Conservation (phyloP, 2,888 invertebrate species). For the Tubulanus polymorphus region DNA sequence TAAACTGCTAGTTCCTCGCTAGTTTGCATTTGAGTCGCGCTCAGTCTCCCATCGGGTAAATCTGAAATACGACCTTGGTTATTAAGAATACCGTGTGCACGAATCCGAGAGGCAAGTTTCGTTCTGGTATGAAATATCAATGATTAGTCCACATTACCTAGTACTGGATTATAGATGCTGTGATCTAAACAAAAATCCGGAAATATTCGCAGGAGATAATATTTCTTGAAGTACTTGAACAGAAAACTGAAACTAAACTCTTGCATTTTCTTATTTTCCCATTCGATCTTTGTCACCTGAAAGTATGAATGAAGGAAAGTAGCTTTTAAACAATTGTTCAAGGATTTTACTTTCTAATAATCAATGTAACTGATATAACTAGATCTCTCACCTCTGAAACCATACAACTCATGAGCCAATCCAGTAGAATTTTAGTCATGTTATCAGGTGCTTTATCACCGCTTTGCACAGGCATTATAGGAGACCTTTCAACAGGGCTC, state of each 20-base stretch:
- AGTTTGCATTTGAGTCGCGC: too few relatives aligned
- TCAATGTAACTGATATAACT: too few relatives aligned
- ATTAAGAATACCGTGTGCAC: too few relatives aligned
- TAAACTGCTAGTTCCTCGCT: slow-evolving; percentile 66
- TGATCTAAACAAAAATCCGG: slow-evolving; percentile 65
- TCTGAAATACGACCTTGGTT: neutral
- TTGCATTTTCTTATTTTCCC: slow-evolving; percentile 77
- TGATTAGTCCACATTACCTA: slow-evolving; percentile 29
- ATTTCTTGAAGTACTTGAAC: slow-evolving; percentile 83
- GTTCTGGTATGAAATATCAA: neutral
- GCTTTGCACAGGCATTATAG: slow-evolving; percentile 69
- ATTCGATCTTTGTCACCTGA: slow-evolving; percentile 77
- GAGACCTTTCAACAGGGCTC: slow-evolving; percentile 68
- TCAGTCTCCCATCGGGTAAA: neutral
- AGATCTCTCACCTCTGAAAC: slow-evolving; percentile 77
- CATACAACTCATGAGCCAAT: slow-evolving; percentile 83
- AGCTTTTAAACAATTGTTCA: neutral
- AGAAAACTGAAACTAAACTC: slow-evolving; percentile 85
- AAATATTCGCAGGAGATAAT: slow-evolving; percentile 85
- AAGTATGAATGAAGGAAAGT: slow-evolving; percentile 17
- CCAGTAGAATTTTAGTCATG: slow-evolving; percentile 79
- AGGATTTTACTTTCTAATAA: too few relatives aligned
- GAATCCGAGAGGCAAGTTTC: neutral
- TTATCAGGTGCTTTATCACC: slow-evolving; percentile 83
- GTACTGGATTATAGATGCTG: slow-evolving; percentile 41